A percentile compares a stretch with the other conserved stretches of the same genome.
Evolutionary conservation across 30 jellyfish, hydroid and myxozoan species (phyloP).

Genomic region (Cassiopea andromeda): DNA sequence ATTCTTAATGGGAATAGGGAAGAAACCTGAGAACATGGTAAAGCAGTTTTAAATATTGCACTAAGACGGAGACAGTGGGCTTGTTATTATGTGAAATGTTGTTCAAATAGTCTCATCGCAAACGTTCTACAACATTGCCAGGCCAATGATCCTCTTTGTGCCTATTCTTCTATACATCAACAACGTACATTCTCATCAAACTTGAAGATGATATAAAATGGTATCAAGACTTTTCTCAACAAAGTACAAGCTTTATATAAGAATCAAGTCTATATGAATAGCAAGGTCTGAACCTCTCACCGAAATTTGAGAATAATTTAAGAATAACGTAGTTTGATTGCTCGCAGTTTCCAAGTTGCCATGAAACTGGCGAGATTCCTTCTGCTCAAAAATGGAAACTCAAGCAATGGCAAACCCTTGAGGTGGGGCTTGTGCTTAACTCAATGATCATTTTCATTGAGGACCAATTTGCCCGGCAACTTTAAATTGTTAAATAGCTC

Average conservation of each 20-base stretch:
- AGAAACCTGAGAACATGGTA: not conserved
- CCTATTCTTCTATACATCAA: too few relatives aligned
- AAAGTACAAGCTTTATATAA: not conserved
- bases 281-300: not conserved
- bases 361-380: too few relatives aligned
- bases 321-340: too few relatives aligned
- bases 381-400: too few relatives aligned
- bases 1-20: not conserved
- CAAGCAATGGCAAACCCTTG: slow-evolving; percentile 1
- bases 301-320: not conserved
- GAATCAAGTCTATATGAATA: not conserved
- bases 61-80: not conserved
- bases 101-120: too few relatives aligned
- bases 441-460: not conserved
- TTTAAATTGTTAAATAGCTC: too few relatives aligned
- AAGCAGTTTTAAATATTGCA: not conserved
- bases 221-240: not conserved
- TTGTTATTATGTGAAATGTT: too few relatives aligned
- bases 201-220: not conserved
- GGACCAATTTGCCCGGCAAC: too few relatives aligned
- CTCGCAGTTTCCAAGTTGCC: too few relatives aligned
- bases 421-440: slow-evolving; percentile 21
- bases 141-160: too few relatives aligned
- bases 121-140: too few relatives aligned
- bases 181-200: too few relatives aligned